Evolutionary conservation across 2,113 vertebrate genomes (phyloP).

Genomic region (Catharus bicknelli): DNA sequence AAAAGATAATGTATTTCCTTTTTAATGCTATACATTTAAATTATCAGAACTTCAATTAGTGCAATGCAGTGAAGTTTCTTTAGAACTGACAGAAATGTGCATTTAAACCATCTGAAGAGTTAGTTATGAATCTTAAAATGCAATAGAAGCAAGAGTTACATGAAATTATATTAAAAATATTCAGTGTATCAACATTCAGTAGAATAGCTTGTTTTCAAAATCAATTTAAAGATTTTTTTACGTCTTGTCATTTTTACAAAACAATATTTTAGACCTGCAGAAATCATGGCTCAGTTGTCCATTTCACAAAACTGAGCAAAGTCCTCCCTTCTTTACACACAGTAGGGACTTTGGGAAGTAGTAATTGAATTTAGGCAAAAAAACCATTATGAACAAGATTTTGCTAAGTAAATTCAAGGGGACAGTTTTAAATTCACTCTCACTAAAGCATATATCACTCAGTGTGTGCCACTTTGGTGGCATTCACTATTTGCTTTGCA

Average conservation of each 20-base stretch:
- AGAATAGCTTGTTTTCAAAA: neutral
- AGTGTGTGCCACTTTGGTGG: neutral
- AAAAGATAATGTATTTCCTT: neutral
- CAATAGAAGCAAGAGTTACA: neutral
- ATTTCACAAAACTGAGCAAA: neutral
- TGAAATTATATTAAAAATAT: neutral
- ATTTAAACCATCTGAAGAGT: neutral
- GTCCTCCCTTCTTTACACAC: neutral
- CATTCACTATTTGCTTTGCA: neutral
- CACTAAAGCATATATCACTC: neutral
- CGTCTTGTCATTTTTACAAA: neutral
- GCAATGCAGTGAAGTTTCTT: neutral
- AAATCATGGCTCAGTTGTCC: neutral
- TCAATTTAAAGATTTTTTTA: neutral
- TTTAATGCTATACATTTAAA: constrained; percentile 10
- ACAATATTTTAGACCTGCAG: neutral
- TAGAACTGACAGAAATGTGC: neutral
- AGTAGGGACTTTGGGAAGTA: neutral
- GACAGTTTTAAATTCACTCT: neutral
- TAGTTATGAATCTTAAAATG: neutral
- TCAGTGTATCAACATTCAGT: neutral
- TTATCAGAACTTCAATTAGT: neutral
- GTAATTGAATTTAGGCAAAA: neutral
- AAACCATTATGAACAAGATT: neutral
- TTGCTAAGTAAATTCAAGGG: neutral